Evolutionary conservation across 1,140 invertebrate genomes (phyloP).

Genomic region (Adoxophyes honmai): DNA sequence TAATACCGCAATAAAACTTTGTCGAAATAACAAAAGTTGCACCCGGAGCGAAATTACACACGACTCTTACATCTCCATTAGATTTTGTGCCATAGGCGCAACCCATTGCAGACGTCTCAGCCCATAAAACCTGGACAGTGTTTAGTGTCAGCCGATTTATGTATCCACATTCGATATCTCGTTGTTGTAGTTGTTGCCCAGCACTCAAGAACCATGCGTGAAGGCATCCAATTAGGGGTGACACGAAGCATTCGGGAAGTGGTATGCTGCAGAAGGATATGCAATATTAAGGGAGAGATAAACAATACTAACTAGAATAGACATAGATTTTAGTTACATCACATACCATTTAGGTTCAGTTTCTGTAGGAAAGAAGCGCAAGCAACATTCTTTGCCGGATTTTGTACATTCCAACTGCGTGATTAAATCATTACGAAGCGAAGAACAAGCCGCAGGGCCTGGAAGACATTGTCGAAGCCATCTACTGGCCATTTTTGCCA

Average conservation of each 20-base stretch:
- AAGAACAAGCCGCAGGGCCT: slow-evolving; percentile 54
- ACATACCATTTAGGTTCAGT: slow-evolving; percentile 8
- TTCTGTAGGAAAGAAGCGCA: too few relatives aligned
- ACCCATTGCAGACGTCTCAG: slow-evolving; percentile 56
- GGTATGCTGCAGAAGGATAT: slow-evolving; percentile 44
- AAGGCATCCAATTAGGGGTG: slow-evolving; percentile 54
- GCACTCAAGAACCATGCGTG: slow-evolving; percentile 59
- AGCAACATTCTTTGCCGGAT: slow-evolving; percentile 18
- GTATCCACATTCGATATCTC: slow-evolving; percentile 54
- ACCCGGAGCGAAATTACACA: slow-evolving; percentile 63
- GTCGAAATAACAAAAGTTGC: slow-evolving; percentile 50
- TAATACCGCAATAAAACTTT: slow-evolving; percentile 56
- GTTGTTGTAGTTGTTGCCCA: slow-evolving; percentile 32
- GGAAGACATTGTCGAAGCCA: slow-evolving; percentile 64
- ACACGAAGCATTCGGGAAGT: slow-evolving; percentile 49
- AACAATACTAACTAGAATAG: neutral
- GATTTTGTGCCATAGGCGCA: slow-evolving; percentile 47
- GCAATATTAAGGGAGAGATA: neutral
- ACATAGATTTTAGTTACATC: neutral
- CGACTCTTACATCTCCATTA: slow-evolving; percentile 51
- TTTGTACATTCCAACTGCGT: slow-evolving; percentile 62
- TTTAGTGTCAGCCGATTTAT: slow-evolving; percentile 39
- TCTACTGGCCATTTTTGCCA: slow-evolving; percentile 49
- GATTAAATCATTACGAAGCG: slow-evolving; percentile 45
- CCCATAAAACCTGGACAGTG: slow-evolving; percentile 59